phyloP scores from a whole-genome alignment of 53 echinoderm and acorn worm species.

The Paracentrotus lividus region DNA sequence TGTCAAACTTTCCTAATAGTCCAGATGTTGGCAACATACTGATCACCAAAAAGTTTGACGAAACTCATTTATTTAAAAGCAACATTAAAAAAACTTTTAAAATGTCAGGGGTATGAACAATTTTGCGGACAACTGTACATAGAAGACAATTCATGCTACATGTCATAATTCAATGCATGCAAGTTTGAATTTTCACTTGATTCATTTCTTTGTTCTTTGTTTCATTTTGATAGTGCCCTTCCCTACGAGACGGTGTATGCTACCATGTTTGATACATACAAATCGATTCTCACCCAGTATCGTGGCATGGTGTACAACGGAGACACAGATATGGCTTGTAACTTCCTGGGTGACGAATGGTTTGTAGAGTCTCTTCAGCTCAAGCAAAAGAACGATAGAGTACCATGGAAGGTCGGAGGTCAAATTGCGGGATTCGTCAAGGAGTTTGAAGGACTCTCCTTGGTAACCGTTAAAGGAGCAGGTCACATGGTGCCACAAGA shows the following conservation, averaged over 20 bases:
- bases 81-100: no score
- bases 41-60: no score
- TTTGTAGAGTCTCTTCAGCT: conserved; percentile 81
- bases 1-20: no score
- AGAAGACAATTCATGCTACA: no score
- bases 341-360: conserved; percentile 86
- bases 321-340: conserved; percentile 87
- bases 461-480: conserved; percentile 84
- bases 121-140: no score
- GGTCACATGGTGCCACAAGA: conserved; percentile 90
- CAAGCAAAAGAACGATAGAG: conserved; percentile 57
- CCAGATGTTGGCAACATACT: no score
- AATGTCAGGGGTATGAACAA: no score
- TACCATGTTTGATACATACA: conserved; percentile 69
- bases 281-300: conserved; percentile 73
- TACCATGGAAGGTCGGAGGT: conserved; percentile 72
- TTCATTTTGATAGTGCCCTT: background rate
- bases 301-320: conserved; percentile 87
- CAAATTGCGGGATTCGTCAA: conserved; percentile 91
- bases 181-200: background rate
- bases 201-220: background rate
- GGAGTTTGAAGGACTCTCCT: conserved; percentile 76
- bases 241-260: conserved; percentile 69
- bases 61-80: no score
- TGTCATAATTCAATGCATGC: no score